Conservation (phyloP, 2,113 vertebrate genomes). For the Grallaria varia region DNA sequence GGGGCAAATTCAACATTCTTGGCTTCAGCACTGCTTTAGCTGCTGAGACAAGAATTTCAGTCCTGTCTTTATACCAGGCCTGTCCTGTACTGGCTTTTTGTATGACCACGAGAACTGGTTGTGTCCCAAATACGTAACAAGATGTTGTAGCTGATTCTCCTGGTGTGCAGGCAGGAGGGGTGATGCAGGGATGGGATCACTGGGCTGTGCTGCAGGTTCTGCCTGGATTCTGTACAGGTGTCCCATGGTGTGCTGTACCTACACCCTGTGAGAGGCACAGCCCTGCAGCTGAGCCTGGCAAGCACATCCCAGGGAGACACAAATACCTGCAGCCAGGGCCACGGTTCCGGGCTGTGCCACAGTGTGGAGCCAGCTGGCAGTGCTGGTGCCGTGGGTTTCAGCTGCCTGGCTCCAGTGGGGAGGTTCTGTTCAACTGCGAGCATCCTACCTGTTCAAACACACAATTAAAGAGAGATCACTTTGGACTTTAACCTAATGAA, state of each 20-base stretch:
- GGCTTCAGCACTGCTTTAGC: neutral
- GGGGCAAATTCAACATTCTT: neutral
- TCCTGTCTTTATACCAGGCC: neutral
- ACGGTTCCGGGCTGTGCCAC: neutral
- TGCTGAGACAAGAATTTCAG: neutral
- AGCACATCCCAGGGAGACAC: rapidly evolving
- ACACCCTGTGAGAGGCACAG: neutral
- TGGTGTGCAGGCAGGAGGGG: neutral
- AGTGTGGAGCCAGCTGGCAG: neutral
- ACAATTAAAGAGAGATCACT: neutral
- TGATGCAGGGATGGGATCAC: neutral
- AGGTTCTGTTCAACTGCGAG: neutral
- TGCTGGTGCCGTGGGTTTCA: neutral
- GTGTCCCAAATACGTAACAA: neutral
- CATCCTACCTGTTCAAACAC: neutral
- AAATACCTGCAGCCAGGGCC: neutral
- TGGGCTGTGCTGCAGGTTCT: neutral
- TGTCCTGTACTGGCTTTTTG: neutral
- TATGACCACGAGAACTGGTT: neutral
- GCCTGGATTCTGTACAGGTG: neutral
- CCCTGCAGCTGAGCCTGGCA: neutral
- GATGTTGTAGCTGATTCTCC: neutral
- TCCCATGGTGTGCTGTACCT: neutral
- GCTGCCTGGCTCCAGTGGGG: neutral
- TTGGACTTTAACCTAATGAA: neutral